A percentile compares a stretch with the other conserved stretches of the same genome.
These are phyloP conservation scores for Acleris literana DNA, from an alignment of 2,888 invertebrate species.

Conservation along the genomic window DNA sequence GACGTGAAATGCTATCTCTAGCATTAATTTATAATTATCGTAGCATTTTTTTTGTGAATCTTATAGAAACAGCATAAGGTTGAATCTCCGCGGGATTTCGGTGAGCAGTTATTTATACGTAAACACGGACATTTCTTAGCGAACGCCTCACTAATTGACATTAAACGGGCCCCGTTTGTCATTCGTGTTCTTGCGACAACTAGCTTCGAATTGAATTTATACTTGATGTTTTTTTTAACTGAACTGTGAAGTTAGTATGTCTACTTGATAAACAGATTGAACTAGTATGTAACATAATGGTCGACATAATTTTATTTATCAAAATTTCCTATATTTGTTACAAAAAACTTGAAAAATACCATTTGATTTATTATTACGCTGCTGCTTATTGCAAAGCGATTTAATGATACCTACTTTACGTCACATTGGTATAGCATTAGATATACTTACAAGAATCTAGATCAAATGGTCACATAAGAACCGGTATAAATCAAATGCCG, in stretches of 20 bases:
- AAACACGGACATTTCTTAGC: constrained; percentile 50
- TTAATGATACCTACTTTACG: too few relatives aligned
- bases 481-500: constrained; percentile 24
- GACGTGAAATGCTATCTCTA: background rate
- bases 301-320: background rate
- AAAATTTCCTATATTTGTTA: too few relatives aligned
- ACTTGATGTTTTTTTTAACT: constrained; percentile 29
- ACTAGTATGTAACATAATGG: background rate
- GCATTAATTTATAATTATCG: constrained; percentile 23
- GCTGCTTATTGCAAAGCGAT: too few relatives aligned
- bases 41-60: background rate
- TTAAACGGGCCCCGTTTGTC: constrained; percentile 69
- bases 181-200: constrained; percentile 64
- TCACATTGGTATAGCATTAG: background rate
- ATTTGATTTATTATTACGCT: too few relatives aligned
- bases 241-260: background rate
- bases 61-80: constrained; percentile 11
- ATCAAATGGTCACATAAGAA: constrained; percentile 11
- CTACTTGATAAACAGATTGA: constrained; percentile 22
- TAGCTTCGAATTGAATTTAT: constrained; percentile 54
- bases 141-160: constrained; percentile 72
- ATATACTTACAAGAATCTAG: background rate
- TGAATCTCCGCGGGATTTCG: background rate
- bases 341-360: too few relatives aligned
- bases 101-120: constrained; percentile 51